Conservation (phyloP, 2,888 invertebrate species). For the Cylindroiulus punctatus region DNA sequence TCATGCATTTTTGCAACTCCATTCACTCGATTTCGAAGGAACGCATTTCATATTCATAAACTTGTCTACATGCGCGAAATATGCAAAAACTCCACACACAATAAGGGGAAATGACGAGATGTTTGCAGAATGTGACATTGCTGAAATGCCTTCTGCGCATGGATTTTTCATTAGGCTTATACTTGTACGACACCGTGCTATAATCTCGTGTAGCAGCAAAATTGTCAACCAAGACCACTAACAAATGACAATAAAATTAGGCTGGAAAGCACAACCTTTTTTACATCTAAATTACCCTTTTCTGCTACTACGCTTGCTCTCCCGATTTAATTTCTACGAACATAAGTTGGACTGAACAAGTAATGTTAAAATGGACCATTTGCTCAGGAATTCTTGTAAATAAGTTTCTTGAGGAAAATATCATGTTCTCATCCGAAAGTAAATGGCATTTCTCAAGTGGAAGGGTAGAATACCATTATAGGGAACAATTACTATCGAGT, state of each 20-base stretch:
- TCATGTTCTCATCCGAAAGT: no score
- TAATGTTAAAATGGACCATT: no score
- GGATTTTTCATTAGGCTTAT: slow-evolving; percentile 1
- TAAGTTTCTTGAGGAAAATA: no score
- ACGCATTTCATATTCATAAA: slow-evolving; percentile 8
- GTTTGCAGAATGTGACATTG: slow-evolving; percentile 14
- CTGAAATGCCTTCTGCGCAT: not conserved
- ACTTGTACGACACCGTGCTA: not conserved
- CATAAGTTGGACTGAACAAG: no score
- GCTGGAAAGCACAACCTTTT: not conserved
- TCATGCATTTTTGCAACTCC: not conserved
- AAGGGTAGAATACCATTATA: no score
- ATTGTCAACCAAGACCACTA: not conserved
- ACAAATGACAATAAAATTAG: not conserved
- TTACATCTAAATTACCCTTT: not conserved
- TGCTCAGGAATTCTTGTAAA: no score
- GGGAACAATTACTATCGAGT: no score
- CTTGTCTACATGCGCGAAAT: not conserved
- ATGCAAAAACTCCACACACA: not conserved
- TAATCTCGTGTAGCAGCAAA: not conserved
- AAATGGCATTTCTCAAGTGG: no score
- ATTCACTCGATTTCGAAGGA: not conserved
- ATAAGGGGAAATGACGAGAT: not conserved
- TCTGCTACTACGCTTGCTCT: not conserved
- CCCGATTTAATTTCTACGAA: not conserved